Evolutionary conservation across 2,888 invertebrate genomes (phyloP), one percentile per base, ranked within the genome.

Genomic region (Fissipunctia ypsillon): DNA sequence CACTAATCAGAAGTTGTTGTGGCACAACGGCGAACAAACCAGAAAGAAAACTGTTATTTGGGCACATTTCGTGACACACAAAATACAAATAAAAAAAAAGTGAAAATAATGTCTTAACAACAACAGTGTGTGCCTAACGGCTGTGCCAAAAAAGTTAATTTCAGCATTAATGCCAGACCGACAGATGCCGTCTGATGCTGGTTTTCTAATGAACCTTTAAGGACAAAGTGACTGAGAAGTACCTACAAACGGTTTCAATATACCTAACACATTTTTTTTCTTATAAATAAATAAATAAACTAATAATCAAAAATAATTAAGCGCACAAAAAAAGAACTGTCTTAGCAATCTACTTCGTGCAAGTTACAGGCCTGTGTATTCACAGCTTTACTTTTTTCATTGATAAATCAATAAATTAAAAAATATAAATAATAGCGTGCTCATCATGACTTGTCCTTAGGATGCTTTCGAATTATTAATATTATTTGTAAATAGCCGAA

Each of bases 401-500:
- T 50, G 19, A 7, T 48, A 14, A 50, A 31, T 59, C 16, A n/a
- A n/a, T n/a, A n/a, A n/a, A n/a, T n/a, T n/a, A n/a, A n/a, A n/a
- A n/a, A n/a, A n/a, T n/a, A n/a, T 50, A 12, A 25, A 12, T 54
- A 60, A 48, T 61, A 41, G 35, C 9, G 9, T 38, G 65, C 59
- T 43, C 52, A 73, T 61, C 57, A 50, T 59, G 76, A 71, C 60
- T 73, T 52, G 43, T 75, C 48, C 50, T 41, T n/a, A 45, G 48
- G 25, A 80, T 54, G 50, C 63, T 71, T 81, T 75, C 35, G 60
- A 76, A 76, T 73, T 82, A 60, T 73, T 78, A 73, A 64, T 63
- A 59, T 69, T 76, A 57, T 76, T 82, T 87, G 87, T 86, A 86
- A 80, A 86, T 86, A 87, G 70, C 76, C 52, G 73, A 80, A 70